phyloP scores from a whole-genome alignment of 2,888 invertebrate species.

The Drosophila borealis region DNA sequence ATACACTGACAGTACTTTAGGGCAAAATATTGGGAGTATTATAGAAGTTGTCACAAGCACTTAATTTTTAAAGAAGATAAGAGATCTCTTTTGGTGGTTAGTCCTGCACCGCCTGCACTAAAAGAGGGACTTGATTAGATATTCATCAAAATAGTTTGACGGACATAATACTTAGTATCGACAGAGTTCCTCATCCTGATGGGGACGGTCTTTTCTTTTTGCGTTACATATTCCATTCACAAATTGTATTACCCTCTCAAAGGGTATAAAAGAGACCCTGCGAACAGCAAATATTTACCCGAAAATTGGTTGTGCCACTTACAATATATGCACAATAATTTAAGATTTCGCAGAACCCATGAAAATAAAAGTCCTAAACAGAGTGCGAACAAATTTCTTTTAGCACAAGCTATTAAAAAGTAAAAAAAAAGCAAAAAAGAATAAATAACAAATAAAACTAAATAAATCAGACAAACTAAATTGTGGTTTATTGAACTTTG shows the following conservation, averaged over 20 bases:
- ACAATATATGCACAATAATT: conserved; percentile 15
- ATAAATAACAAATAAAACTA: conserved; percentile 1
- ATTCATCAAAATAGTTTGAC: too few species aligned
- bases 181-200: too few species aligned
- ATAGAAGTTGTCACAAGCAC: too few species aligned
- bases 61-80: too few species aligned
- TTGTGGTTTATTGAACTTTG: conserved; percentile 63
- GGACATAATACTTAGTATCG: too few species aligned
- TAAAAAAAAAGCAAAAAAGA: not conserved
- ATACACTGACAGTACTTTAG: not conserved
- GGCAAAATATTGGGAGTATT: too few species aligned
- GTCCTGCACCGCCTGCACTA: too few species aligned
- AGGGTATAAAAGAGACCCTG: not conserved
- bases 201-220: too few species aligned
- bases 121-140: too few species aligned
- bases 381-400: conserved; percentile 16
- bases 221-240: not conserved
- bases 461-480: conserved; percentile 19
- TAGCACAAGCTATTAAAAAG: conserved; percentile 20
- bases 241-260: not conserved
- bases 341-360: conserved; percentile 26
- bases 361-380: conserved; percentile 30
- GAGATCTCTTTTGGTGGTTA: too few species aligned
- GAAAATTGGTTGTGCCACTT: conserved; percentile 30
- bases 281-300: conserved; percentile 9